A percentile compares a stretch with the other conserved stretches of the same genome.
Conservation (phyloP, 2,888 invertebrate genomes). For the Linyphia triangularis region DNA sequence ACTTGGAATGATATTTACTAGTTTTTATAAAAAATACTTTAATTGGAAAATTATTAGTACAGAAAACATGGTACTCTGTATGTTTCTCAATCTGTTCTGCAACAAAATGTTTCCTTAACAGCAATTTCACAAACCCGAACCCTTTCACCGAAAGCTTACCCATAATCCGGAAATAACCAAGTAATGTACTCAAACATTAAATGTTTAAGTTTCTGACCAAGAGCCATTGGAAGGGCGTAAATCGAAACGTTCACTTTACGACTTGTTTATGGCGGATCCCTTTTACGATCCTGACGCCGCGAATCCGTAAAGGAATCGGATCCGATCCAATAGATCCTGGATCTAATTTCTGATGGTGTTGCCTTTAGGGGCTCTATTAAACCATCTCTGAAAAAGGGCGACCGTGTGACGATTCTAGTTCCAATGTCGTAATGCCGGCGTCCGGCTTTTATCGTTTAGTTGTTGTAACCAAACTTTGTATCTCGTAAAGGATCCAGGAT, state of each 20-base stretch:
- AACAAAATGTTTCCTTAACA: no score
- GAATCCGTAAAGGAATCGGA: background rate
- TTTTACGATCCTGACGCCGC: constrained; percentile 38
- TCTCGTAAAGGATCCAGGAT: background rate
- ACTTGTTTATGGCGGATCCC: constrained; percentile 40
- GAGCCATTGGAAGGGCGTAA: constrained; percentile 8
- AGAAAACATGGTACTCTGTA: no score
- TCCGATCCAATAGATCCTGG: background rate
- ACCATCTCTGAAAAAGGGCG: background rate
- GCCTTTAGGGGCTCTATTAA: constrained; percentile 43
- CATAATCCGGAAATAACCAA: no score
- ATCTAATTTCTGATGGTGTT: constrained; percentile 31
- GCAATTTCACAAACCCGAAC: no score
- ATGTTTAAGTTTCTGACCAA: constrained; percentile 33
- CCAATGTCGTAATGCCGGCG: background rate
- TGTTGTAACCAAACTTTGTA: background rate
- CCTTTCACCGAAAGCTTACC: no score
- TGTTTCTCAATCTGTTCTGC: no score
- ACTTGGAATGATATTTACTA: no score
- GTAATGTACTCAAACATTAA: background rate
- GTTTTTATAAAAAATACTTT: no score
- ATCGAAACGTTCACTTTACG: constrained; percentile 3
- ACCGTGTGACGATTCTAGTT: background rate
- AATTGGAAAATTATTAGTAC: no score
- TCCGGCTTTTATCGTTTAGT: background rate